Evolutionary conservation across 2,888 invertebrate species (phyloP), one percentile per base, ranked within the genome.

Genomic region (Gymnocheta viridis): DNA sequence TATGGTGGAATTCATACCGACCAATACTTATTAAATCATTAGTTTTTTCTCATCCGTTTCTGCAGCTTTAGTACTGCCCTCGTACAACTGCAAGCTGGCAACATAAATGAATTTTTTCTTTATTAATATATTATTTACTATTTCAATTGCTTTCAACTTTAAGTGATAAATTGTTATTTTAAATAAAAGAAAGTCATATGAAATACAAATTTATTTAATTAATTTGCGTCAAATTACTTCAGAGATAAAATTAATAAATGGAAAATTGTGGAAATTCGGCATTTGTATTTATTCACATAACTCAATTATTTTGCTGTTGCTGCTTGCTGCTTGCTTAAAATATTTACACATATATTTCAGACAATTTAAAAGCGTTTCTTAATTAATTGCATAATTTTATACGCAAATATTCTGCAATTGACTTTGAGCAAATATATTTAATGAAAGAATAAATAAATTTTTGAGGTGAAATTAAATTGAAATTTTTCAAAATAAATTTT

Each of bases 71-170:
- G 2, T 19, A 47, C 22, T 6, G 4, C 14, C 51, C 51, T 51
- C 51, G 24, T 51, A 0, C 7, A 19, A 19, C 7, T 4, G 1
- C 5, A 14, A 1, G 3, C 22, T 22, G 24, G 41, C 29, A 17
- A 44, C 54, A 38, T 69, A 35, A 67, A 32, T 51, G n/a, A n/a
- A n/a, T 51, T 51, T 10, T 6, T 51, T 49, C 22, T 47, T 19
- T 24, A 49, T 54, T 38, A 41, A 66, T 64, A 66, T 72, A 73
- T 66, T 51, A 66, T 60, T 72, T 82, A 66, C 70, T 70, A 58
- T 76, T 76, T 85, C 72, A 79, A 82, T 85, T 85, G 74, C 62
- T 51, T 74, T 60, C 58, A 70, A 66, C 64, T 72, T 80, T 60
- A 80, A 83, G 66, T 83, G 70, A 72, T 80, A 80, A 72, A 80